phyloP scores from a whole-genome alignment of 2,113 vertebrate genomes.

The Rhodinocichla rosea region DNA sequence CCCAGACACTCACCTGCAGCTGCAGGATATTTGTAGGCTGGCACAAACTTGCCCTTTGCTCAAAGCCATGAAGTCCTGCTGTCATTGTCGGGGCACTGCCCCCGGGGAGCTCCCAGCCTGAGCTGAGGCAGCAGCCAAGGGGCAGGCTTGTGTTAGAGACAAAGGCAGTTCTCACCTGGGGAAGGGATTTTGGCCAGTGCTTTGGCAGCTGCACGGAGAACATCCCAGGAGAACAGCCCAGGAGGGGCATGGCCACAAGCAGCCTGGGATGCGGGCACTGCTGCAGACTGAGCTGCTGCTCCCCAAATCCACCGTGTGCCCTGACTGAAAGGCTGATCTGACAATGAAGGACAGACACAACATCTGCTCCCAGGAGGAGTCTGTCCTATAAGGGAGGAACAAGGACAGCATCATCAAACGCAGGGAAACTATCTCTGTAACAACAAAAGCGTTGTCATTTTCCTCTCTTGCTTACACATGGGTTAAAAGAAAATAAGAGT shows the following conservation, averaged over 20 bases:
- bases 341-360: neutral
- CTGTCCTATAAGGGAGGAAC: neutral
- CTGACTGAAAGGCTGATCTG: neutral
- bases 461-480: neutral
- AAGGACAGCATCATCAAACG: neutral
- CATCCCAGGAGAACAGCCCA: neutral
- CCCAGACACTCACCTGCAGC: neutral
- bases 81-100: fast-evolving
- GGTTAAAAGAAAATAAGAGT: neutral
- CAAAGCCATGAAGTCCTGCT: neutral
- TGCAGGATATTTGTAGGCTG: neutral
- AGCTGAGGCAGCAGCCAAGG: neutral
- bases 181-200: fast-evolving
- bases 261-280: fast-evolving
- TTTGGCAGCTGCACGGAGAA: fast-evolving
- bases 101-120: neutral
- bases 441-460: fast-evolving
- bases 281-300: neutral
- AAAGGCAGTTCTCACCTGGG: neutral
- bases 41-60: fast-evolving
- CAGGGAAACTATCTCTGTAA: neutral
- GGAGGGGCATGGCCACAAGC: neutral
- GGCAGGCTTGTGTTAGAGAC: neutral
- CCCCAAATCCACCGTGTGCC: neutral
- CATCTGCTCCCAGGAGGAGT: neutral